These are phyloP conservation scores for Lagria hirta DNA, from an alignment of 2,888 invertebrate genomes.

Conservation along the genomic window DNA sequence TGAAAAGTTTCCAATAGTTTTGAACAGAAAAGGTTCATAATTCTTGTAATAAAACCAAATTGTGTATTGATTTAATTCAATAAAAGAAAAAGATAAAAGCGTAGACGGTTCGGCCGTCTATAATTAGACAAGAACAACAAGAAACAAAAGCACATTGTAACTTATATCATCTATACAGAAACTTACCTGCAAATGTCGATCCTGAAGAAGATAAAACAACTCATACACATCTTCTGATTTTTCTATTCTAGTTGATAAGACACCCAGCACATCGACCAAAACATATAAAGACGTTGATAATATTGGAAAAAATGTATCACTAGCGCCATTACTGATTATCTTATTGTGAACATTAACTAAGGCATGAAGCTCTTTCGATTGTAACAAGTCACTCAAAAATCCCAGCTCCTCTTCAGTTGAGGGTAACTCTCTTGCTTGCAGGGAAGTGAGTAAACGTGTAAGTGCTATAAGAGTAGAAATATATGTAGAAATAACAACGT, in stretches of 20 bases:
- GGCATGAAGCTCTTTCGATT: constrained; percentile 86
- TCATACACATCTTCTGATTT: constrained; percentile 76
- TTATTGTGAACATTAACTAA: constrained; percentile 89
- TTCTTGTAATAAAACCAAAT: too few relatives aligned
- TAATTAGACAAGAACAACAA: background rate
- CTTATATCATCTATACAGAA: background rate
- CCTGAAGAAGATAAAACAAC: constrained; percentile 77
- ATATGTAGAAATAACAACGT: constrained; percentile 11
- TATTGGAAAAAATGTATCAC: constrained; percentile 81
- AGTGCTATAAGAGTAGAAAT: constrained; percentile 49
- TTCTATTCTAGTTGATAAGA: constrained; percentile 67
- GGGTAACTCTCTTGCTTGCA: constrained; percentile 72
- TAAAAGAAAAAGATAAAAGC: too few relatives aligned
- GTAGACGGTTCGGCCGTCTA: too few relatives aligned
- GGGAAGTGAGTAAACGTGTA: constrained; percentile 75
- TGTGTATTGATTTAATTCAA: too few relatives aligned
- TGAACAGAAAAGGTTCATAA: too few relatives aligned
- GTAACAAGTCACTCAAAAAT: constrained; percentile 79
- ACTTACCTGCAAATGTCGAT: constrained; percentile 81
- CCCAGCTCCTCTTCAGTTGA: constrained; percentile 83
- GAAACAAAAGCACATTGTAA: background rate
- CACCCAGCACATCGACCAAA: constrained; percentile 74
- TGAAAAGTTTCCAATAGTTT: too few relatives aligned
- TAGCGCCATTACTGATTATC: constrained; percentile 79
- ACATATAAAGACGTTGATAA: constrained; percentile 84